Conservation (phyloP, 35 echinoderm and acorn worm genomes). For the Lytechinus variegatus region DNA sequence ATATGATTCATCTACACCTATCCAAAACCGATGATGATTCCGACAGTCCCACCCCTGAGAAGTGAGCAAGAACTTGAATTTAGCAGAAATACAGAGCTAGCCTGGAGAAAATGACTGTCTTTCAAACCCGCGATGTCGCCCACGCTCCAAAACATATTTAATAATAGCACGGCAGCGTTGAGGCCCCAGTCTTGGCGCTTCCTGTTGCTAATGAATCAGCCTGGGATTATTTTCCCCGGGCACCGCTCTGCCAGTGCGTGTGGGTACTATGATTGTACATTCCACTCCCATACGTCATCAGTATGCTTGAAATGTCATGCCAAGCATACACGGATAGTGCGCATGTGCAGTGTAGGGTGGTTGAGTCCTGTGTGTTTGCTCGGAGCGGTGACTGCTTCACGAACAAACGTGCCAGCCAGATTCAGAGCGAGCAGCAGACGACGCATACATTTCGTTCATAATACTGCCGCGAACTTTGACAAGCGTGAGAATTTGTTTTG, state of each 20-base stretch:
- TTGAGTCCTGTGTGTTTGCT: slow-evolving; percentile 46
- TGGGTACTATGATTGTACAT: slow-evolving; percentile 70
- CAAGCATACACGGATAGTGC: slow-evolving; percentile 64
- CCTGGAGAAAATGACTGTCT: slow-evolving; percentile 46
- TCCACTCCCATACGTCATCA: slow-evolving; percentile 79
- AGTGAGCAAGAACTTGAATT: not conserved
- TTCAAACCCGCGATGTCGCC: slow-evolving; percentile 50
- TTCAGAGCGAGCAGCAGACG: not conserved
- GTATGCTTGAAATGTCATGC: slow-evolving; percentile 79
- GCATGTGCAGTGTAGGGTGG: slow-evolving; percentile 58
- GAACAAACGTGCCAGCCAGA: slow-evolving; percentile 35
- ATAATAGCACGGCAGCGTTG: slow-evolving; percentile 72
- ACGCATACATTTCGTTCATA: slow-evolving; percentile 43
- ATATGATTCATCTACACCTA: slow-evolving; percentile 1
- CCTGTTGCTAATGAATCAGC: slow-evolving; percentile 79
- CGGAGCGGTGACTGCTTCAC: not conserved
- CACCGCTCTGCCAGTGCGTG: slow-evolving; percentile 60
- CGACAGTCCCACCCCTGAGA: not conserved
- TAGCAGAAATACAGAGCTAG: not conserved
- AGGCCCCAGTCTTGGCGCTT: slow-evolving; percentile 64
- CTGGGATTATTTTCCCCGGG: slow-evolving; percentile 70
- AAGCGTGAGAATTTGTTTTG: slow-evolving; percentile 28
- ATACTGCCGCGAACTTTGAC: slow-evolving; percentile 3
- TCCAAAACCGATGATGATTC: not conserved
- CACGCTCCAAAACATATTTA: slow-evolving; percentile 68